These are phyloP conservation scores for Danaus plexippus DNA, from an alignment of 1,140 invertebrate genomes.

Conservation along the genomic window DNA sequence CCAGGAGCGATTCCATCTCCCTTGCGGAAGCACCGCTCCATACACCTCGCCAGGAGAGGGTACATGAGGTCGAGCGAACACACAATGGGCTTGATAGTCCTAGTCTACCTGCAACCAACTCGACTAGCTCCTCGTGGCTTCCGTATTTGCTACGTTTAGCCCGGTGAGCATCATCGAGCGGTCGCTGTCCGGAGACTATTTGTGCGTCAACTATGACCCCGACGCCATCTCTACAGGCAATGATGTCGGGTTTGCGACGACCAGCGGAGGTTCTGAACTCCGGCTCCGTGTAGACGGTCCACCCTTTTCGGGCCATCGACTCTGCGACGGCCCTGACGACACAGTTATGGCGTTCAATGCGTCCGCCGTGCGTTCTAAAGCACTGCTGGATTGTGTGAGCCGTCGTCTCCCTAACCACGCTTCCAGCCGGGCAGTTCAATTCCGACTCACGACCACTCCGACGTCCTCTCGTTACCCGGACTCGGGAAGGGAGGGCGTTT, in stretches of 20 bases:
- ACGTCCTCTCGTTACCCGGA: conserved; percentile 26
- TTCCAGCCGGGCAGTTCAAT: conserved; percentile 41
- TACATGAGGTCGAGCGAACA: conserved; percentile 1
- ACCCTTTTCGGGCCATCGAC: conserved; percentile 9
- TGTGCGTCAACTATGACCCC: conserved; percentile 15
- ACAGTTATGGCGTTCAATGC: conserved; percentile 38
- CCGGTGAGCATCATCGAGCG: conserved; percentile 18
- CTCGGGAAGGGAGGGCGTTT: conserved; percentile 29
- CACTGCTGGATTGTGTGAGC: conserved; percentile 35
- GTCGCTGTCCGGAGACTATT: conserved; percentile 21
- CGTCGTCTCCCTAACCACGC: conserved; percentile 29
- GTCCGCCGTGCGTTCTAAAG: conserved; percentile 38
- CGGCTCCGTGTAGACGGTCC: conserved; percentile 8
- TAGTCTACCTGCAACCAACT: conserved; percentile 9
- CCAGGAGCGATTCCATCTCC: conserved; percentile 1
- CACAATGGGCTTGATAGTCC: background rate
- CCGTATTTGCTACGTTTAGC: conserved; percentile 19
- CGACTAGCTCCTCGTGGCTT: conserved; percentile 9
- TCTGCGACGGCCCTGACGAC: conserved; percentile 2
- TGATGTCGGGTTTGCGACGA: background rate
- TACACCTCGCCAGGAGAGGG: background rate
- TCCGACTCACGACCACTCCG: conserved; percentile 14
- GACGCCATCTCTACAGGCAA: background rate
- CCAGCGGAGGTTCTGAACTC: too few relatives aligned
- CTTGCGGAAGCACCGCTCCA: background rate